phyloP scores from a whole-genome alignment of 2,888 invertebrate species.

The Aleiodes alternator region DNA sequence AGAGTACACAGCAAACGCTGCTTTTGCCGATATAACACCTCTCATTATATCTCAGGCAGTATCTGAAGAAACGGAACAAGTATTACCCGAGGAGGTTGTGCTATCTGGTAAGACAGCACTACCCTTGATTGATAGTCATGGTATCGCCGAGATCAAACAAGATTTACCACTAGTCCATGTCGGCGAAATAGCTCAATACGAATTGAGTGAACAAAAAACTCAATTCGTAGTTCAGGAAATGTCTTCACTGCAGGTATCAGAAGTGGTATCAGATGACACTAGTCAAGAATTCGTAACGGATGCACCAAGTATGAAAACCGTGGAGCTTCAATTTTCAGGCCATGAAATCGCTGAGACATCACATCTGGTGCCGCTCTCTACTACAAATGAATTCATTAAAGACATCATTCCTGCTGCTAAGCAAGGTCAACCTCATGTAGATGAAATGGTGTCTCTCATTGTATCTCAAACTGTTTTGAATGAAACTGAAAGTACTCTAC shows the following conservation, averaged over 20 bases:
- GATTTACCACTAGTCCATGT: conserved; percentile 62
- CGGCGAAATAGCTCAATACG: conserved; percentile 63
- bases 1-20: conserved; percentile 46
- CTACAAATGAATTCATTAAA: conserved; percentile 52
- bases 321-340: conserved; percentile 65
- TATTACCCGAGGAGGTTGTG: conserved; percentile 48
- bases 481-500: conserved; percentile 62
- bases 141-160: conserved; percentile 73
- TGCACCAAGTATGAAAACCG: conserved; percentile 66
- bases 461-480: conserved; percentile 61
- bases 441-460: conserved; percentile 61
- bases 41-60: conserved; percentile 55
- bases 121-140: conserved; percentile 66
- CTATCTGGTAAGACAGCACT: conserved; percentile 61
- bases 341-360: conserved; percentile 61
- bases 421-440: conserved; percentile 61
- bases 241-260: conserved; percentile 59
- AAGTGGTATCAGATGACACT: conserved; percentile 59
- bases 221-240: conserved; percentile 62
- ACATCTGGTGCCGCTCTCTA: conserved; percentile 49
- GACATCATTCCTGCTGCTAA: conserved; percentile 43
- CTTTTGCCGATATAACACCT: conserved; percentile 48
- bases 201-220: conserved; percentile 63
- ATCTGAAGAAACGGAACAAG: conserved; percentile 57
- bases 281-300: conserved; percentile 55